A percentile compares a stretch with the other conserved stretches of the same genome.
Evolutionary conservation across 2,113 vertebrate genomes (phyloP).

Genomic region (Perognathus longimembris): DNA sequence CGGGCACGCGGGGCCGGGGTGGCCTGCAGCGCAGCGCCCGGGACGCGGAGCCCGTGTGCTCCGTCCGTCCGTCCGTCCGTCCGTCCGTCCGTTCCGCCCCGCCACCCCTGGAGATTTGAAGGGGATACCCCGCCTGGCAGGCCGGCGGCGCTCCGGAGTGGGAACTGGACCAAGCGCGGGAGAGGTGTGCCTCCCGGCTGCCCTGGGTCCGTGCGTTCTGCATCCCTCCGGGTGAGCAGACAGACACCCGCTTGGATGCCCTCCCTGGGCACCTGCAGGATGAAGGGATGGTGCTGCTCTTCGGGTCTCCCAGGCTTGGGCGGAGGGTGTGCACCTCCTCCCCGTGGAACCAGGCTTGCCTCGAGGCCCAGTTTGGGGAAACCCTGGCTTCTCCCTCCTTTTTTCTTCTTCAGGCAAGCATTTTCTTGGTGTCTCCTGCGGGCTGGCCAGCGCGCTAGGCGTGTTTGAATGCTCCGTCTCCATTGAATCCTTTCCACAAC

Average conservation of each 20-base stretch:
- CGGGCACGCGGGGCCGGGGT: background rate
- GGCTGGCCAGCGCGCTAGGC: background rate
- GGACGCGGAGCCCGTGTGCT: background rate
- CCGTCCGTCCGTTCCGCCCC: slow-evolving; percentile 46
- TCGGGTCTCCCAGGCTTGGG: background rate
- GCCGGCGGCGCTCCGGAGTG: too few species aligned
- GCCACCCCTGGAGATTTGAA: slow-evolving; percentile 8
- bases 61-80: background rate
- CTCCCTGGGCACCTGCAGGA: background rate
- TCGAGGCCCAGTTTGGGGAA: background rate
- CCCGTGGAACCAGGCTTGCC: background rate
- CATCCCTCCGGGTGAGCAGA: background rate
- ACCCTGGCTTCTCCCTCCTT: background rate
- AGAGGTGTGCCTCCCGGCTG: background rate
- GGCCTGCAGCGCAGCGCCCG: background rate
- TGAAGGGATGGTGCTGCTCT: background rate
- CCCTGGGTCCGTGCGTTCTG: background rate
- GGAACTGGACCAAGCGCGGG: background rate
- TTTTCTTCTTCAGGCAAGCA: background rate
- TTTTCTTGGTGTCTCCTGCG: slow-evolving; percentile 6
- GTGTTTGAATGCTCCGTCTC: slow-evolving; percentile 28
- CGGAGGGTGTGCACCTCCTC: background rate
- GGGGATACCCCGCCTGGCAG: slow-evolving; percentile 26
- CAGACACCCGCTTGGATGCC: background rate
- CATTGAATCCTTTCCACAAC: background rate